Evolutionary conservation across 2,797 vertebrate species (phyloP), one percentile per base, ranked within the genome.

Genomic region (Sphaeramia orbicularis): DNA sequence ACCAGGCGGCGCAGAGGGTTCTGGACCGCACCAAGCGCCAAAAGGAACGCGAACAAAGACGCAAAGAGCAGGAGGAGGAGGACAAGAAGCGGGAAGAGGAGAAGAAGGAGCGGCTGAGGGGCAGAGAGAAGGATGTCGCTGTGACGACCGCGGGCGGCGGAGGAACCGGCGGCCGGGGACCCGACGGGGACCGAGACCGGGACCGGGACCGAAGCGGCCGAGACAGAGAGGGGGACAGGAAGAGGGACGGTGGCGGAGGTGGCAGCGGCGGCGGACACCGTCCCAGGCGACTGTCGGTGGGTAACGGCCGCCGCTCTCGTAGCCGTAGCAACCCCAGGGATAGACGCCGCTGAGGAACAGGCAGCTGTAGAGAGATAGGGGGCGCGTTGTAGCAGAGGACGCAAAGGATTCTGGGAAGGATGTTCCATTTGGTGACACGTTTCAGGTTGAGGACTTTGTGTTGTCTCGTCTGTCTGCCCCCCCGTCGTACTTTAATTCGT

Each of bases 261-360:
- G 4, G 2, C 21, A 4, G 2, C 21, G 95, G 91, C 64, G 45
- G 75, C 65, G 69, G 68, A 52, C 89, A 78, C 82, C 92, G 91
- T 66, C 93, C 86, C 75, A 85, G 65, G 38, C 94, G 69, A 67
- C 92, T 74, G 50, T 86, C 95, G 0, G 86, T 81, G 2, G 71
- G 92, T 48, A 85, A 65, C 10, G 93, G 74, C 66, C 94, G 85
- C 4, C 92, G 94, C 9, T 96, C 96, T 35, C 94, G 91, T 56
- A 97, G 96, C 90, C 94, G 92, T 60, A 97, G 96, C 92, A 97
- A 95, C 65, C 93, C 94, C 61, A 92, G 96, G 69, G 96, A 96
- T 45, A 91, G 96, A 65, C 94, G 96, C 36, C 96, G 93, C 87
- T 88, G 84, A 94, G 70, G 52, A 56, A 52, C 16, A 30, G 82